Conservation (phyloP, 2,888 invertebrate genomes). For the Pantelozetes paolii region DNA sequence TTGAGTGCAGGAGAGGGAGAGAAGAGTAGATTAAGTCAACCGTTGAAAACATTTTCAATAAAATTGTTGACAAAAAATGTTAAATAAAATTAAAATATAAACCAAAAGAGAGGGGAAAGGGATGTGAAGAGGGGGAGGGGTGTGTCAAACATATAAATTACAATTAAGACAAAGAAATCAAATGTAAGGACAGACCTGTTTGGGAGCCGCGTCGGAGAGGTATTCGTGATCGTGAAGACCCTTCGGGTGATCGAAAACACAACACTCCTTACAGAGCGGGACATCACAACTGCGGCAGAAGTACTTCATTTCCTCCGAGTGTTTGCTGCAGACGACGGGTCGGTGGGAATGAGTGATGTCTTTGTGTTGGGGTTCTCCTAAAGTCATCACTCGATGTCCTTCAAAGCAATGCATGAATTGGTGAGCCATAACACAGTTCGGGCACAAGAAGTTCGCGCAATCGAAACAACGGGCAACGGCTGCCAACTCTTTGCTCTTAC, state of each 20-base stretch:
- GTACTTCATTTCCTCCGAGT: constrained; percentile 86
- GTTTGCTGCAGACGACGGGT: constrained; percentile 73
- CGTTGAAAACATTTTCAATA: background rate
- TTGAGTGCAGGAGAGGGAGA: background rate
- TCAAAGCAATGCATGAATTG: constrained; percentile 99
- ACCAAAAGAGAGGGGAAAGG: no score
- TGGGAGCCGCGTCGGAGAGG: constrained; percentile 73
- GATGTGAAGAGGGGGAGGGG: no score
- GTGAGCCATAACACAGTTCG: constrained; percentile 90
- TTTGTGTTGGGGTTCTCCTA: constrained; percentile 51
- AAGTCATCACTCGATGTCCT: constrained; percentile 77
- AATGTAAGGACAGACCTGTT: constrained; percentile 51
- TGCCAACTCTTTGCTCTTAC: constrained; percentile 89
- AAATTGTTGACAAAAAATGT: background rate
- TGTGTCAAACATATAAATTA: no score
- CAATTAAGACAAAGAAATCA: no score
- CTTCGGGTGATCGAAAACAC: constrained; percentile 75
- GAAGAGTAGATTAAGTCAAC: background rate
- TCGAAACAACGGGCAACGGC: constrained; percentile 94
- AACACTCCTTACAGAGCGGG: constrained; percentile 93
- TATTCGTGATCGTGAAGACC: constrained; percentile 77
- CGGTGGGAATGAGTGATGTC: constrained; percentile 50
- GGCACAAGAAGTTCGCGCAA: constrained; percentile 91
- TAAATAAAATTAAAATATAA: background rate
- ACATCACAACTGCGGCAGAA: constrained; percentile 90